A percentile compares a stretch with the other conserved stretches of the same genome.
These are phyloP conservation scores for Drosophila seguyi DNA, from an alignment of 1,140 invertebrate species.

Conservation along the genomic window DNA sequence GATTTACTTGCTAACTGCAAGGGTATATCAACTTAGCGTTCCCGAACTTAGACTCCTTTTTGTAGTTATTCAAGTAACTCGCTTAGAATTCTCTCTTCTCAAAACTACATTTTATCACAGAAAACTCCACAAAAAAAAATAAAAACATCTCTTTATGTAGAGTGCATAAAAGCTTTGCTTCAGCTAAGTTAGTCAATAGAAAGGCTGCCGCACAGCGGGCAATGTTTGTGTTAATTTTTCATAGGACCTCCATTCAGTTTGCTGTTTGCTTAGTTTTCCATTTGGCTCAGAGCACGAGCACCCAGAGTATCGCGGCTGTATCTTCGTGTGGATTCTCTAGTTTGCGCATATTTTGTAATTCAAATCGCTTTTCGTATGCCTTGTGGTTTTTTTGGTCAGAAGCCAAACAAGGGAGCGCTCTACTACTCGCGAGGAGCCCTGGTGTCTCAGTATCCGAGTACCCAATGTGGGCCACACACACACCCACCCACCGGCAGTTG, in stretches of 20 bases:
- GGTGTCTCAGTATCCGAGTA: constrained; percentile 31
- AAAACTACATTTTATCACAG: neutral
- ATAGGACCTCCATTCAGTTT: constrained; percentile 36
- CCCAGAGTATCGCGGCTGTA: constrained; percentile 22
- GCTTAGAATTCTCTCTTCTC: neutral
- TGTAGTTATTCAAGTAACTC: neutral
- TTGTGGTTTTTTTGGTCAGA: constrained; percentile 81
- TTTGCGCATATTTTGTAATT: constrained; percentile 72
- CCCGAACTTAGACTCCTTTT: neutral
- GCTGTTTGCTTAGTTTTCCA: constrained; percentile 42
- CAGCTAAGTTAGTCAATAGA: constrained; percentile 35
- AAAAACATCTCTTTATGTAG: constrained; percentile 12
- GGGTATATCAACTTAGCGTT: neutral
- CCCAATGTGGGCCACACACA: constrained; percentile 66
- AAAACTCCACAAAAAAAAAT: constrained; percentile 8
- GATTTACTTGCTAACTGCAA: neutral
- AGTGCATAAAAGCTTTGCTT: constrained; percentile 43
- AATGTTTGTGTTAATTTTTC: constrained; percentile 41
- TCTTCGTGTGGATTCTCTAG: constrained; percentile 38
- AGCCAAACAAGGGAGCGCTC: constrained; percentile 70
- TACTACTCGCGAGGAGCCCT: constrained; percentile 31
- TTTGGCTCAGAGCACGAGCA: constrained; percentile 20
- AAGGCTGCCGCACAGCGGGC: constrained; percentile 4
- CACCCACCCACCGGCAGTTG: constrained; percentile 28
- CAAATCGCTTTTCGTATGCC: constrained; percentile 59